A percentile compares a stretch with the other conserved stretches of the same genome.
Conservation (phyloP, 2,888 invertebrate species). For the Gortyna flavago region DNA sequence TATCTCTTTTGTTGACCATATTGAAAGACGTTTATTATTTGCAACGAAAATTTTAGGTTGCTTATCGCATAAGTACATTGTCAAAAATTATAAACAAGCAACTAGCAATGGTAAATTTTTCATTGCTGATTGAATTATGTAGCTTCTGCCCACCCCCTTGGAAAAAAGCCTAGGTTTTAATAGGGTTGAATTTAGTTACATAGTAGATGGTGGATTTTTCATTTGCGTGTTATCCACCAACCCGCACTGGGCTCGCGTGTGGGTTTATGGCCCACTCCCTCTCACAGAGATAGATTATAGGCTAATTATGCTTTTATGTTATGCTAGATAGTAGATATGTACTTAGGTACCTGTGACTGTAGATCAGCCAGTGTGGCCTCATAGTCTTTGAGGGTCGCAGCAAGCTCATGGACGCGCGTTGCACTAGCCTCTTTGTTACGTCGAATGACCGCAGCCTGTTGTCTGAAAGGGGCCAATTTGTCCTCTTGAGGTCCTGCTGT, state of each 20-base stretch:
- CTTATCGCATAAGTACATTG: background rate
- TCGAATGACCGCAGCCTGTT: conserved; percentile 95
- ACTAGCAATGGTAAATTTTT: too few species aligned
- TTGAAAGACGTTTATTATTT: background rate
- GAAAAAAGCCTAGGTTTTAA: too few species aligned
- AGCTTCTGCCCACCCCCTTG: background rate
- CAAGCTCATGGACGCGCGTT: conserved; percentile 92
- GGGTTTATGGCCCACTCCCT: background rate
- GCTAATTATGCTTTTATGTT: background rate
- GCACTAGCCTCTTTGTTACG: conserved; percentile 95
- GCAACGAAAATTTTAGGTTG: background rate
- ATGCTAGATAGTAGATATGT: background rate
- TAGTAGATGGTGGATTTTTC: background rate
- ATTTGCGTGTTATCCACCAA: background rate
- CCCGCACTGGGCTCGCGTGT: background rate
- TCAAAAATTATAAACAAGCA: background rate
- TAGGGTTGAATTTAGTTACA: background rate
- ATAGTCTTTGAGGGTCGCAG: conserved; percentile 90
- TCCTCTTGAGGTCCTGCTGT: conserved; percentile 92
- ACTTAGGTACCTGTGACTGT: conserved; percentile 85
- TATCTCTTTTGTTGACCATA: too few species aligned
- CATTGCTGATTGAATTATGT: background rate
- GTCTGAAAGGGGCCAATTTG: conserved; percentile 95
- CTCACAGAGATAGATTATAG: background rate
- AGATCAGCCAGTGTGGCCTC: conserved; percentile 91